Evolutionary conservation across 2,113 vertebrate genomes (phyloP), one percentile per base, ranked within the genome.

Genomic region (Thomomys bottae): DNA sequence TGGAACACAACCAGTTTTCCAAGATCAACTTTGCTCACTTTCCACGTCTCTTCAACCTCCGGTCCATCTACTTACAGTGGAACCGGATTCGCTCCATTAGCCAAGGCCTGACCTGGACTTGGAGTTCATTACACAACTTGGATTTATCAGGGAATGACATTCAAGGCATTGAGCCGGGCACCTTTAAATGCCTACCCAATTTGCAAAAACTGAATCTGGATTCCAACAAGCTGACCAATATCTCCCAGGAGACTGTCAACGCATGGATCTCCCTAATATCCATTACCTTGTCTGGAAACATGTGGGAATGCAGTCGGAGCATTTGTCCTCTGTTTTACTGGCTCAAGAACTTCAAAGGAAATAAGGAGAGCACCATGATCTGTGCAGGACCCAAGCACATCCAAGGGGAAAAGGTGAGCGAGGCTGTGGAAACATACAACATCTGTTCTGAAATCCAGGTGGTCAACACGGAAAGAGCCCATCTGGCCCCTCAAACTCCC

Each of bases 1-100:
- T 99, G 98, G 99, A 99, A 96, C 99, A 99, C 97, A 99, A 99
- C 95, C 99, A 99, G 97, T 99, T 99, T 96, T 99, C 99, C 36
- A 99, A 99, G 98, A 98, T 99, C 96, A 99, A 99, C 84, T 98
- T 99, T 81, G 98, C 98, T 85, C 99, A 99, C 97, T 99, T 99
- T 84, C 99, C 99, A 8, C 98, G 99, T 36, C 98, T 99, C 97
- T 99, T 98, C 94, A 99, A 99, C 97, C 98, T 99, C 45, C 98
- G 99, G 88, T 99, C 99, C 0, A 98, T 99, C 68, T 99, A 99
- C 79, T 92, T 99, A 96, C 99, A 99, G 40, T 99, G 99, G 99
- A 99, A 99, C 97, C 98, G 99, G 72, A 98, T 99, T 95, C 98
- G 98, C 73, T 97, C 98, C 75, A 98, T 99, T 21, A 99, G 98